A percentile compares a stretch with the other conserved stretches of the same genome.
phyloP scores from a whole-genome alignment of 1,140 invertebrate genomes.

The Xylocopa sonorina region DNA sequence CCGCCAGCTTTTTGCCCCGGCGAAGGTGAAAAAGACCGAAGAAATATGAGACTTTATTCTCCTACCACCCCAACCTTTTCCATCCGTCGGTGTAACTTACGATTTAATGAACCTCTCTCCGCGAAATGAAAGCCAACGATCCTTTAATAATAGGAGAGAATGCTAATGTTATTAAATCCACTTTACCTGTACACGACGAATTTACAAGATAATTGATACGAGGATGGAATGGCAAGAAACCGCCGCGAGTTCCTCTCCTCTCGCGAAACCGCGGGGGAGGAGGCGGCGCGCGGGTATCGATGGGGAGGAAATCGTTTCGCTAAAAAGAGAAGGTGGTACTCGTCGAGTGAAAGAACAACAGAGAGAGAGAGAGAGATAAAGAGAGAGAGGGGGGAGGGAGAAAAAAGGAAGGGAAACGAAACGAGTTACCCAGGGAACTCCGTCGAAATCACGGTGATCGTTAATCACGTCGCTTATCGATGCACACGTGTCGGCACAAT shows the following conservation, averaged over 20 bases:
- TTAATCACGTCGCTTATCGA: constrained; percentile 55
- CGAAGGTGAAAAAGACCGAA: constrained; percentile 65
- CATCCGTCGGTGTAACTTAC: constrained; percentile 39
- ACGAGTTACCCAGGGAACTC: constrained; percentile 29
- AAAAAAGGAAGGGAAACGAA: background rate
- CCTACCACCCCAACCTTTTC: background rate
- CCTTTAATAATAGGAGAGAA: constrained; percentile 51
- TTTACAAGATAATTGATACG: constrained; percentile 37
- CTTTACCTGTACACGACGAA: constrained; percentile 25
- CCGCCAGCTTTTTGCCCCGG: constrained; percentile 64
- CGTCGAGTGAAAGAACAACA: too few relatives aligned
- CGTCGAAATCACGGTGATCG: constrained; percentile 52
- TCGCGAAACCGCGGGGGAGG: background rate
- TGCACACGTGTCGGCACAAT: constrained; percentile 49
- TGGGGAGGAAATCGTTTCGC: constrained; percentile 6
- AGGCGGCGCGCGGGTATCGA: too few relatives aligned
- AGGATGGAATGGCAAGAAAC: background rate
- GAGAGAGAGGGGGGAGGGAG: background rate
- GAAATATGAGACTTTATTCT: constrained; percentile 68
- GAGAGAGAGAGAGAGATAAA: background rate
- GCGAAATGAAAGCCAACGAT: constrained; percentile 53
- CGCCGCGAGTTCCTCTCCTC: background rate
- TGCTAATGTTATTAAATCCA: constrained; percentile 58
- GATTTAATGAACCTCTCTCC: constrained; percentile 62
- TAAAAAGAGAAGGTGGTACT: constrained; percentile 23